Conservation (phyloP, 2,888 invertebrate species). For the Melieria omissa region DNA sequence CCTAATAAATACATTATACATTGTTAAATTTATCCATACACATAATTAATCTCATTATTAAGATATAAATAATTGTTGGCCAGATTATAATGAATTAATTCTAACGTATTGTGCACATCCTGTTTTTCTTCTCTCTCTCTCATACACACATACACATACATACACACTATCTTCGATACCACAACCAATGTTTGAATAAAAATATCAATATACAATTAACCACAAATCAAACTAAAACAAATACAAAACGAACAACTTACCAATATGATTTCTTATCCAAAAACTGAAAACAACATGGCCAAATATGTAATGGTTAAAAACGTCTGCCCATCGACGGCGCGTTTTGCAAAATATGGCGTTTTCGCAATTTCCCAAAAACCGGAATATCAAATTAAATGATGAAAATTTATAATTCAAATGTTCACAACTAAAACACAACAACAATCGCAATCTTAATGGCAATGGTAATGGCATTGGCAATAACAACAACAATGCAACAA, state of each 20-base stretch:
- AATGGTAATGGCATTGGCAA: constrained; percentile 12
- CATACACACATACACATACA: constrained; percentile 41
- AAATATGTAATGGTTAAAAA: not conserved
- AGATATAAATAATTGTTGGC: constrained; percentile 43
- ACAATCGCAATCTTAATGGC: constrained; percentile 34
- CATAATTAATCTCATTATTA: constrained; percentile 20
- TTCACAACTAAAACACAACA: constrained; percentile 36
- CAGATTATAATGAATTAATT: constrained; percentile 54
- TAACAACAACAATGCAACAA: not conserved
- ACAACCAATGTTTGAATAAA: constrained; percentile 35
- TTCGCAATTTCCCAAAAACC: constrained; percentile 12
- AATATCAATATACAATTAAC: constrained; percentile 45
- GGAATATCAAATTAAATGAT: constrained; percentile 41
- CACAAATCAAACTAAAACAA: constrained; percentile 44
- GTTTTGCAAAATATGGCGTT: constrained; percentile 7
- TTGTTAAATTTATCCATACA: constrained; percentile 38
- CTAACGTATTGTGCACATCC: constrained; percentile 67
- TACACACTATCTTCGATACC: constrained; percentile 1
- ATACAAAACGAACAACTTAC: constrained; percentile 41
- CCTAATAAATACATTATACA: constrained; percentile 23
- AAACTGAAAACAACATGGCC: constrained; percentile 1
- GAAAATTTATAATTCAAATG: constrained; percentile 32
- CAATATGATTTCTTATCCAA: constrained; percentile 16
- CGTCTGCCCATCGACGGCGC: constrained; percentile 8
- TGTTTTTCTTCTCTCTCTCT: constrained; percentile 65